phyloP scores from a whole-genome alignment of 1,140 invertebrate genomes.

The Pectinophora gossypiella region DNA sequence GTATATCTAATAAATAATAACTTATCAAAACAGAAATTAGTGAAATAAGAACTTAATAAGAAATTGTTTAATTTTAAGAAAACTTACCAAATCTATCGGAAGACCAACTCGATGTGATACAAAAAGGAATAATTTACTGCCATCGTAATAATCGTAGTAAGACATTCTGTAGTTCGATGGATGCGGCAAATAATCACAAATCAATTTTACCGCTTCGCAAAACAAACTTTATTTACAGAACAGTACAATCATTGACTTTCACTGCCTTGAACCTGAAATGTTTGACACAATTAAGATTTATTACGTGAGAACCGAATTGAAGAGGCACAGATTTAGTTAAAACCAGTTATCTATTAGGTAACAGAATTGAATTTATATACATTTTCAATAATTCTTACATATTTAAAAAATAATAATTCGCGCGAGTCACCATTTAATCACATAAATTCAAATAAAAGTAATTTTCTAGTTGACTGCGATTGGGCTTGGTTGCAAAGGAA shows the following conservation, averaged over 20 bases:
- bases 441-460: too few species aligned
- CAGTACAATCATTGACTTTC: neutral
- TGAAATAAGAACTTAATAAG: too few species aligned
- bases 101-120: slow-evolving; percentile 52
- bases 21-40: too few species aligned
- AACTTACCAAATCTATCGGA: slow-evolving; percentile 65
- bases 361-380: too few species aligned
- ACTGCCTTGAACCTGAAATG: neutral
- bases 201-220: neutral
- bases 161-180: neutral
- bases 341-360: too few species aligned
- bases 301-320: neutral
- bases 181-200: neutral
- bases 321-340: neutral
- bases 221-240: neutral
- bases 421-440: too few species aligned
- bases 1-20: too few species aligned
- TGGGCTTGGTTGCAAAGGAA: too few species aligned
- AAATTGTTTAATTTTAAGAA: too few species aligned
- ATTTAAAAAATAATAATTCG: too few species aligned
- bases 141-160: slow-evolving; percentile 63
- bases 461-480: too few species aligned
- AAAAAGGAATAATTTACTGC: slow-evolving; percentile 57
- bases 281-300: neutral
- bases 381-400: too few species aligned